Base-by-base conservation (phyloP, 2,888 invertebrate species). In the Empis stercorea region DNA sequence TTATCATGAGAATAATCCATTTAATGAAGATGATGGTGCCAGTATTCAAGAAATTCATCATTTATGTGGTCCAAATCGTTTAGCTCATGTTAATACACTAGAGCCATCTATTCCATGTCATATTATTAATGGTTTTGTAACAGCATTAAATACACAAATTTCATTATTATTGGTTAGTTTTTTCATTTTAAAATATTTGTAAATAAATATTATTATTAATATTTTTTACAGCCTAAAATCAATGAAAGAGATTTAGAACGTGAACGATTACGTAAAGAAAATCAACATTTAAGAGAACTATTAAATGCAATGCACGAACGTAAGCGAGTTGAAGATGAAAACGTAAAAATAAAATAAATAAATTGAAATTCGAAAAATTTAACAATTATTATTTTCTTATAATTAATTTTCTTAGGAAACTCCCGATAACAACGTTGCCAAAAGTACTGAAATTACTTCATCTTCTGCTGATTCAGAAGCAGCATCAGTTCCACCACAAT, bases 201-300 rank as follows among this genome's bases (percentile, higher is more conserved):
- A 15, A 41, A 44, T 39, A 27, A 7, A 39, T n/a, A 10, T 41
- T 45, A 39, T 14, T 44, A 7, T 20, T 27, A 13, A 10, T 36
- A 17, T 37, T 17, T 44, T 48, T 40, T 46, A 36, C 34, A 87
- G 86, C 80, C 79, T 66, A 76, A 83, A 59, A 76, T 85, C 50
- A 81, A 80, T 65, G 79, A 81, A 59, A 74, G 80, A 56, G 86
- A 86, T 63, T 82, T 83, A 59, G 87, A 87, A 63, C 73, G 82
- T 48, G 83, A 83, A 59, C 74, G 78, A 57, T 68, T 86, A 58
- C 74, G 85, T 36, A 78, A 78, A 55, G 86, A 87, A 63, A 70
- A 85, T 58, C 78, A 81, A 59, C 76, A 77, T 60, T 76, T 80
- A 52, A 74, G 83, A 56, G 86, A 87, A 64, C 79, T 81, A 59